phyloP scores from a whole-genome alignment of 92 coral and sea anemone genomes.

The Parazoanthus darwini region DNA sequence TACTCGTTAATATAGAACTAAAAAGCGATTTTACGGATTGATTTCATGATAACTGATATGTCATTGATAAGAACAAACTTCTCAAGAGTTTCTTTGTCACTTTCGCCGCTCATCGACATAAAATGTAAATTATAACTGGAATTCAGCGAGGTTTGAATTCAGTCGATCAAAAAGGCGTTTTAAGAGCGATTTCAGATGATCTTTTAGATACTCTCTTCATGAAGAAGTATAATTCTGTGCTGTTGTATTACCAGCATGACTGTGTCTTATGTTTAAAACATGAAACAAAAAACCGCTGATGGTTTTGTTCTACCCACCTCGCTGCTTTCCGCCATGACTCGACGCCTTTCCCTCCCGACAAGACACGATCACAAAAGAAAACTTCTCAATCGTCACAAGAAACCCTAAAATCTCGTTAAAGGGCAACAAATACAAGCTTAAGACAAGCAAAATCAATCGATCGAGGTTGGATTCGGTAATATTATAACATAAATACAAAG shows the following conservation, averaged over 20 bases:
- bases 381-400: conserved; percentile 6
- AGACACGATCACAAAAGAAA: background rate
- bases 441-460: conserved; percentile 5
- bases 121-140: background rate
- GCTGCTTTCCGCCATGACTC: conserved; percentile 31
- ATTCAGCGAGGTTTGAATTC: no score
- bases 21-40: no score
- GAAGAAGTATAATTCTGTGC: background rate
- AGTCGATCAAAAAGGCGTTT: background rate
- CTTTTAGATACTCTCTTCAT: background rate
- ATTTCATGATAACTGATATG: no score
- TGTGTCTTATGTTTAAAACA: conserved; percentile 40
- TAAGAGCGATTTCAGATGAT: background rate
- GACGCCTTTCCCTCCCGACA: conserved; percentile 45
- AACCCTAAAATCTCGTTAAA: background rate
- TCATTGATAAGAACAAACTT: background rate
- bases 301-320: conserved; percentile 31
- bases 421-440: background rate
- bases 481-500: conserved; percentile 17
- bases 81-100: background rate
- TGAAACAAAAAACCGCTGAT: conserved; percentile 31
- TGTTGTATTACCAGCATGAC: background rate
- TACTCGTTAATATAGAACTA: no score
- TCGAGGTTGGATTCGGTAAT: conserved; percentile 25
- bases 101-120: background rate